phyloP scores from a whole-genome alignment of 2,888 invertebrate genomes.

The Eristalinus aeneus region DNA sequence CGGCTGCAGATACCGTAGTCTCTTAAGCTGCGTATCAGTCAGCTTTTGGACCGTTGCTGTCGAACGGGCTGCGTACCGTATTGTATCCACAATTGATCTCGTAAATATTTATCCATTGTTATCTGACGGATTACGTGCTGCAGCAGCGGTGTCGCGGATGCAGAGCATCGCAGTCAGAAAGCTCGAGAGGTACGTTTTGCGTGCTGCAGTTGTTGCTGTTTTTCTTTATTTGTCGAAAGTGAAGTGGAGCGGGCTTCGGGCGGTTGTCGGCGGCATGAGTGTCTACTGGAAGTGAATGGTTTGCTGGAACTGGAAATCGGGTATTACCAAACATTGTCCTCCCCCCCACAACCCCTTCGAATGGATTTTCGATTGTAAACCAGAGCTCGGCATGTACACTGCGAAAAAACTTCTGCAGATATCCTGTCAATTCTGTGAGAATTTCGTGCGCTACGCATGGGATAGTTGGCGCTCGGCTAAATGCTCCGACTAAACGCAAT shows the following conservation, averaged over 20 bases:
- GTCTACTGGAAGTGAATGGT: slow-evolving; percentile 60
- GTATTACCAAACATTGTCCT: slow-evolving; percentile 30
- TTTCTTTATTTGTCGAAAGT: slow-evolving; percentile 47
- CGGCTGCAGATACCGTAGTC: neutral
- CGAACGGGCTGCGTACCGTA: neutral
- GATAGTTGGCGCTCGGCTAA: neutral
- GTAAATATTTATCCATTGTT: slow-evolving; percentile 43
- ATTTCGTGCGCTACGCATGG: neutral
- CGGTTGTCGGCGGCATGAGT: slow-evolving; percentile 16
- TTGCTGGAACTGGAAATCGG: slow-evolving; percentile 43
- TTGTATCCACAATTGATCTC: slow-evolving; percentile 42
- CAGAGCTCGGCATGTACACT: slow-evolving; percentile 6
- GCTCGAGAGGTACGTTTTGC: neutral
- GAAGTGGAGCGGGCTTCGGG: slow-evolving; percentile 37
- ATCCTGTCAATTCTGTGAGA: neutral
- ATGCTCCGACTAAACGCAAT: neutral
- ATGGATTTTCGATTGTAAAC: slow-evolving; percentile 3
- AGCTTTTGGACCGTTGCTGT: slow-evolving; percentile 46
- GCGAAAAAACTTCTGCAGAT: neutral
- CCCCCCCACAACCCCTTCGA: slow-evolving; percentile 13
- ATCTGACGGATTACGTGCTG: slow-evolving; percentile 50
- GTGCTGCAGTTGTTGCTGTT: neutral
- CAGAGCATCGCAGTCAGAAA: slow-evolving; percentile 30
- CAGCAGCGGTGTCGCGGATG: slow-evolving; percentile 16
- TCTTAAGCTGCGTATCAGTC: neutral